Evolutionary conservation across 2,888 invertebrate species (phyloP).

Genomic region (Pyrochroa serraticornis): DNA sequence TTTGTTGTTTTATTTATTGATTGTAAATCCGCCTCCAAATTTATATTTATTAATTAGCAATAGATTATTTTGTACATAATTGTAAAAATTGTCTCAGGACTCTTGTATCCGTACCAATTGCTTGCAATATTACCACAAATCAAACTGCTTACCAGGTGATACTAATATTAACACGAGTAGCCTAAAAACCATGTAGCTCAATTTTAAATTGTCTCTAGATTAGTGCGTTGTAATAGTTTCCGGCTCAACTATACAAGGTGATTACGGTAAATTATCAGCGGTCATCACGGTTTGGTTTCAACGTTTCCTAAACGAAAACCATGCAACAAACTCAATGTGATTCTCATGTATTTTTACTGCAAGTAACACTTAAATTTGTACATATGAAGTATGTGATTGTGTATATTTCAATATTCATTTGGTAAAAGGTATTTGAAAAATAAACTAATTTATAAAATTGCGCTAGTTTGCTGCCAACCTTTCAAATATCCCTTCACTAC

Average conservation of each 20-base stretch:
- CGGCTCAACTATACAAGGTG: no score
- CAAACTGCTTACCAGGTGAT: slow-evolving; percentile 27
- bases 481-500: background rate
- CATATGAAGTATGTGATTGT: slow-evolving; percentile 49
- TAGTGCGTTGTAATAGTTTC: no score
- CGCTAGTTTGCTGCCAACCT: slow-evolving; percentile 1
- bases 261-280: no score
- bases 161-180: slow-evolving; percentile 19
- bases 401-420: slow-evolving; percentile 46
- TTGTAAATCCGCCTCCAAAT: slow-evolving; percentile 23
- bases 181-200: slow-evolving; percentile 20
- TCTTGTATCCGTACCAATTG: slow-evolving; percentile 26
- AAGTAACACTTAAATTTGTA: slow-evolving; percentile 42
- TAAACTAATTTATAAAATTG: slow-evolving; percentile 44
- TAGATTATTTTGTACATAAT: slow-evolving; percentile 22
- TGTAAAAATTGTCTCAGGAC: slow-evolving; percentile 30
- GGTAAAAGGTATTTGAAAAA: slow-evolving; percentile 48
- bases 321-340: slow-evolving; percentile 8
- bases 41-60: slow-evolving; percentile 20
- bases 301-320: no score
- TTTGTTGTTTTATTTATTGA: slow-evolving; percentile 18
- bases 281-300: no score
- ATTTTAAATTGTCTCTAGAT: slow-evolving; percentile 9
- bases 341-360: slow-evolving; percentile 18
- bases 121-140: slow-evolving; percentile 24